These are phyloP conservation scores for Helicolenus hilgendorfi DNA, from an alignment of 2,797 vertebrate species.

Conservation along the genomic window DNA sequence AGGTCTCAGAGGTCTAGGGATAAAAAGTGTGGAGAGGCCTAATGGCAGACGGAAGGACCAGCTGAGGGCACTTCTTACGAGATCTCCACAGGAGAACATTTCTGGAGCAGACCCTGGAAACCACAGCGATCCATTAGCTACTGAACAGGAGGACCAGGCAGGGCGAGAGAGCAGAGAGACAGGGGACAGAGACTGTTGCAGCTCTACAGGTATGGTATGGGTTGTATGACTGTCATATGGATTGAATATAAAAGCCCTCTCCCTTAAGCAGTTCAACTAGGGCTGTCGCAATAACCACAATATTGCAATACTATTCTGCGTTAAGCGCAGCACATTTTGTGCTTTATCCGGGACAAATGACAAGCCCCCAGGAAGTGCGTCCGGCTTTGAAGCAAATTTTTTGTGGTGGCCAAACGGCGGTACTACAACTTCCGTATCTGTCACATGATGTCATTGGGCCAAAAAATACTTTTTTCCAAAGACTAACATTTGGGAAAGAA, in stretches of 20 bases:
- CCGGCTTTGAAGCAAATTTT: no score
- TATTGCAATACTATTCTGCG: no score
- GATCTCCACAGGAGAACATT: slow-evolving; percentile 86
- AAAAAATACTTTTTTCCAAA: no score
- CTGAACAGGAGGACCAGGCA: slow-evolving; percentile 59
- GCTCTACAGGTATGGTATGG: slow-evolving; percentile 42
- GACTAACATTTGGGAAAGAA: no score
- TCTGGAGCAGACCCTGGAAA: slow-evolving; percentile 84
- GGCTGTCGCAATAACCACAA: no score
- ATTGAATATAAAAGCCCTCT: neutral
- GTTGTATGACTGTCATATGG: neutral
- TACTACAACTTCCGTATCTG: no score
- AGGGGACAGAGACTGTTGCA: slow-evolving; percentile 3
- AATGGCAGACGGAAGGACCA: slow-evolving; percentile 86
- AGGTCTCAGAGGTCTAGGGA: slow-evolving; percentile 89
- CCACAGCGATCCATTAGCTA: slow-evolving; percentile 81
- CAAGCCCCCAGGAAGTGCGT: no score
- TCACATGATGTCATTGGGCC: no score
- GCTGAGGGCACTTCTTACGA: slow-evolving; percentile 86
- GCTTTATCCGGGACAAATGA: no score
- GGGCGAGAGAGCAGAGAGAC: neutral
- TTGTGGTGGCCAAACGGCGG: no score
- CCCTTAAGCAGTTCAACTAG: neutral
- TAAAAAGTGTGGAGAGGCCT: slow-evolving; percentile 89
- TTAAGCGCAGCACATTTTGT: no score